Conservation (phyloP, 2,113 vertebrate species). For the Siniperca knerii region DNA sequence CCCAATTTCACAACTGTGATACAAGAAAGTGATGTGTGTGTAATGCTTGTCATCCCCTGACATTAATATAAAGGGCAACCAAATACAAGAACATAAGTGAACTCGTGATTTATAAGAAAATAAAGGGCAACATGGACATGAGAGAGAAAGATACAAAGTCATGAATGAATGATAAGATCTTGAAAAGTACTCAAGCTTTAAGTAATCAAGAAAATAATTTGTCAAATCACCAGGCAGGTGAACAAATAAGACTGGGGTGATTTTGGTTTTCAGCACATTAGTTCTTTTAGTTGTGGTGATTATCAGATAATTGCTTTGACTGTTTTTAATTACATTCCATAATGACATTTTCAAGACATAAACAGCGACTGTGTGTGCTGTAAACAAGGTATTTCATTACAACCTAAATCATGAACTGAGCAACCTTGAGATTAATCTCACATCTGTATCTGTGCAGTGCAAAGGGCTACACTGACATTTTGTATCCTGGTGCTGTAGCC, state of each 20-base stretch:
- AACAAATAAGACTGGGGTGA: conserved; percentile 11
- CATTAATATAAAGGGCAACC: conserved; percentile 42
- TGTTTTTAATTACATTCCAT: conserved; percentile 47
- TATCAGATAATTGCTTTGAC: conserved; percentile 40
- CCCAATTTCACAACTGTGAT: conserved; percentile 47
- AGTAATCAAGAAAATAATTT: conserved; percentile 25
- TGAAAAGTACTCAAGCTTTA: conserved; percentile 12
- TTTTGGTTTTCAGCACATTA: conserved; percentile 36
- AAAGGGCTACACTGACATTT: conserved; percentile 60
- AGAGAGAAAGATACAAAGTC: not conserved
- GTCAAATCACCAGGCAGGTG: conserved; percentile 21
- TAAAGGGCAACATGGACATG: not conserved
- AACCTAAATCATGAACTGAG: conserved; percentile 12
- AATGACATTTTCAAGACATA: conserved; percentile 45
- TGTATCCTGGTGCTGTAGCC: conserved; percentile 44
- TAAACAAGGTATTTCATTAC: conserved; percentile 52
- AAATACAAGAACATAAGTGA: conserved; percentile 6
- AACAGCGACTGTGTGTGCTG: conserved; percentile 23
- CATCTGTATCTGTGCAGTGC: conserved; percentile 36
- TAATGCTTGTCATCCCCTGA: conserved; percentile 12
- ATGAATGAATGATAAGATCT: conserved; percentile 15
- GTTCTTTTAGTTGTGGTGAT: conserved; percentile 52
- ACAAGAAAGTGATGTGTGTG: conserved; percentile 20
- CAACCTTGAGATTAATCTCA: conserved; percentile 31
- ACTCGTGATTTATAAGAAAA: not conserved